Percentiles rank a stretch among this genome's conserved stretches.
phyloP scores from a whole-genome alignment of 2,888 invertebrate species.

The Stenoptilia bipunctidactyla region DNA sequence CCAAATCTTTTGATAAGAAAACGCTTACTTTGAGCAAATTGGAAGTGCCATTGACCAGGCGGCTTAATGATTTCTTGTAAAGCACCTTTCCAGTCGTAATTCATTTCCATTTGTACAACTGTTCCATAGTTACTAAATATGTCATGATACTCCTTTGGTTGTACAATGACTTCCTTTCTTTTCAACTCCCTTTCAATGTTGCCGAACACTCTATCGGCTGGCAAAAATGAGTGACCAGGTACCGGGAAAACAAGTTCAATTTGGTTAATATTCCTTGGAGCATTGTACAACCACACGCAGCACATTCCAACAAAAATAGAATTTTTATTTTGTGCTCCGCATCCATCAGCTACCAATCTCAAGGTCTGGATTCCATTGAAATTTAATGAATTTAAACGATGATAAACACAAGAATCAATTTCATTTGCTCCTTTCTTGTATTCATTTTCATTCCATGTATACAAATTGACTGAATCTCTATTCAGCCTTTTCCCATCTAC shows the following conservation, averaged over 20 bases:
- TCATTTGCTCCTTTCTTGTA: too few relatives aligned
- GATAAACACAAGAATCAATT: too few relatives aligned
- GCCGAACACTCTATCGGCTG: constrained; percentile 23
- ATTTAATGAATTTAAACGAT: too few relatives aligned
- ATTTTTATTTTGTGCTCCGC: too few relatives aligned
- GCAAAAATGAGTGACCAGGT: constrained; percentile 22
- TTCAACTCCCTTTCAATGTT: constrained; percentile 19
- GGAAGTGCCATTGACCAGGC: constrained; percentile 1
- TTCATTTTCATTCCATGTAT: too few relatives aligned
- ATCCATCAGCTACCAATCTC: too few relatives aligned
- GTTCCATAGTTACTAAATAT: constrained; percentile 2
- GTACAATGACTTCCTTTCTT: constrained; percentile 7
- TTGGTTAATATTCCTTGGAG: not conserved
- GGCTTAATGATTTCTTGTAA: not conserved
- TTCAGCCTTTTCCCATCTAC: too few relatives aligned
- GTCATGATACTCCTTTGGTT: constrained; percentile 2
- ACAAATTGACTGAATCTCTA: too few relatives aligned
- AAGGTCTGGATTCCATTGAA: too few relatives aligned
- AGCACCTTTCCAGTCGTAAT: constrained; percentile 1
- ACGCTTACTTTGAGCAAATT: constrained; percentile 3
- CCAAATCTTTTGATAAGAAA: constrained; percentile 4
- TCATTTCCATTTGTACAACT: constrained; percentile 1
- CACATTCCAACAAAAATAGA: too few relatives aligned
- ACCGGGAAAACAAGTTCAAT: constrained; percentile 20
- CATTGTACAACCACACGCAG: too few relatives aligned